Evolutionary conservation across 2,888 invertebrate species (phyloP), one percentile per base, ranked within the genome.

Genomic region (Sesia apiformis): DNA sequence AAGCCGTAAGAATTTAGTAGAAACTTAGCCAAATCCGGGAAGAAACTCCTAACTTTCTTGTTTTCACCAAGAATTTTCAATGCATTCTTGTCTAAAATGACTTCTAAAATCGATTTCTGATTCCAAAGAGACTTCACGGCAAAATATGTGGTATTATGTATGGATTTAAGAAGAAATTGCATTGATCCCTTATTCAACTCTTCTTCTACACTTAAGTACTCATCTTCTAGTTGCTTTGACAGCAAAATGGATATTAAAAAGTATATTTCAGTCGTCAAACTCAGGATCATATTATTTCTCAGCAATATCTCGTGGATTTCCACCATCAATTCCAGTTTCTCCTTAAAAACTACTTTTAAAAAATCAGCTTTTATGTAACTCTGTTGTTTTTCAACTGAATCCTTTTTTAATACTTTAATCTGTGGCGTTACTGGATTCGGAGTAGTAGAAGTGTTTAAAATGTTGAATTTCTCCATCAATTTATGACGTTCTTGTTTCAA

Each of bases 101-200:
- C 81, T 58, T 90, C 81, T 4, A 95, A 69, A 7, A 92, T 66
- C n/a, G 81, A 72, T 49, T 86, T 77, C 61, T 93, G 91, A 39
- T 89, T 81, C 72, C 92, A 91, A 40, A 97, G 78, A 1, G 94
- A 91, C 56, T 90, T 88, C 0, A 92, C 82, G 38, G 95, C 92
- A 84, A 96, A 97, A 82, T 94, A 96, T 3, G 95, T 91, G 65
- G 94, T 93, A 70, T 96, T 95, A 60, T 94, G 92, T 54, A 91
- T 76, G 4, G 78, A 81, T 59, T 84, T 84, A 6, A 93, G 63
- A 52, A 92, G 63, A 69, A 65, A 75, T 23, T 79, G 71, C 6
- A 52, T 4, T 66, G 72, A 4, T 67, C 68, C 2, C 53, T 55
- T 6, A 8, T 53, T 38, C 38, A 82, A 54, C 40, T 74, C 74